Percentiles rank a stretch among this genome's conserved stretches.
Conservation (phyloP, 1,140 invertebrate species). For the Thereuonema tuberculata region DNA sequence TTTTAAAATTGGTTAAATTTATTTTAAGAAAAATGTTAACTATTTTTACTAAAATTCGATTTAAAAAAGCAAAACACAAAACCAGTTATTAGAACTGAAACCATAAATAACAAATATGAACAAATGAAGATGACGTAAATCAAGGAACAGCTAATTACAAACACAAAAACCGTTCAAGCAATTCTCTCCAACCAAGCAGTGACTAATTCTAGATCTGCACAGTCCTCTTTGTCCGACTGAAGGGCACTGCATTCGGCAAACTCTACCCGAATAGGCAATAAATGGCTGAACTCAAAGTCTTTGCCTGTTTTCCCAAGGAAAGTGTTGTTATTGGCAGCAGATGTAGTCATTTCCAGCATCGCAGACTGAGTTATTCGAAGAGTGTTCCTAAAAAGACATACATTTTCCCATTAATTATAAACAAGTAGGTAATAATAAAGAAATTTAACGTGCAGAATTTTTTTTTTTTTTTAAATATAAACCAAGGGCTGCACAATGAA, state of each 20-base stretch:
- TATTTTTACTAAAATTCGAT: no score
- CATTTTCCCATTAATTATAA: constrained; percentile 8
- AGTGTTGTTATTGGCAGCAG: constrained; percentile 42
- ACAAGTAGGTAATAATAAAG: constrained; percentile 1
- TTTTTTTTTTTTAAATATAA: neutral
- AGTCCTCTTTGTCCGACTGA: constrained; percentile 39
- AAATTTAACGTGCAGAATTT: neutral
- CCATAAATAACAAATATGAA: no score
- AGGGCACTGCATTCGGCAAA: constrained; percentile 52
- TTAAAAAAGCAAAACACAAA: no score
- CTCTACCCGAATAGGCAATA: constrained; percentile 48
- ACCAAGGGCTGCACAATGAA: neutral
- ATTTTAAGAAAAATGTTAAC: no score
- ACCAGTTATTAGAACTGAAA: no score
- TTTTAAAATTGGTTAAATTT: no score
- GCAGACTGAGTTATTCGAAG: constrained; percentile 60
- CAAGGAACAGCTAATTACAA: no score
- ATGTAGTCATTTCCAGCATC: constrained; percentile 55
- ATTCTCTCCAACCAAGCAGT: constrained; percentile 48
- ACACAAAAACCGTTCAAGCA: constrained; percentile 31
- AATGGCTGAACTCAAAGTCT: constrained; percentile 64
- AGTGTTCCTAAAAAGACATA: constrained; percentile 45
- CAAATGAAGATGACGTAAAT: no score
- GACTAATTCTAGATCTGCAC: constrained; percentile 42
- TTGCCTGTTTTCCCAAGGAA: constrained; percentile 55